Conservation (phyloP, 2,888 invertebrate species). For the Dolomedes plantarius region DNA sequence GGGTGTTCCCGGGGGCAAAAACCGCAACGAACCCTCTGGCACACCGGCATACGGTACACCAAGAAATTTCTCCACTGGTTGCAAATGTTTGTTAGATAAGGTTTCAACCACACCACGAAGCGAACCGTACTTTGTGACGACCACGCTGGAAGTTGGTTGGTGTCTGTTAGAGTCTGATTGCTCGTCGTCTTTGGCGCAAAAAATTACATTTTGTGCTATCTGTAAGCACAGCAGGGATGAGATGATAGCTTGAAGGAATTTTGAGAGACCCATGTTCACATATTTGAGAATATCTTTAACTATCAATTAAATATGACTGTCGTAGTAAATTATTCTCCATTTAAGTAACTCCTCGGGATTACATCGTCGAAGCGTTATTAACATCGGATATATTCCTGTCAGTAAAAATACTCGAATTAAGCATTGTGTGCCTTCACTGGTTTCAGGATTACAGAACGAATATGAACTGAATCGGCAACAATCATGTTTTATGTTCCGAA, state of each 20-base stretch:
- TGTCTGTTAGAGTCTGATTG: constrained; percentile 33
- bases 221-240: background rate
- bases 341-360: too few relatives aligned
- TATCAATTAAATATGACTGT: too few relatives aligned
- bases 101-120: constrained; percentile 75
- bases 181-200: background rate
- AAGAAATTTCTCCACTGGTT: constrained; percentile 90
- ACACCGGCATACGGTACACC: constrained; percentile 96
- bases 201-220: background rate
- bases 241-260: background rate
- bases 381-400: too few relatives aligned
- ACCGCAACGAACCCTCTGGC: constrained; percentile 90
- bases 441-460: too few relatives aligned
- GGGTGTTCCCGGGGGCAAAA: constrained; percentile 94
- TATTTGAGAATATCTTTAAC: background rate
- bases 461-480: too few relatives aligned
- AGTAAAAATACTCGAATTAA: too few relatives aligned
- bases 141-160: constrained; percentile 74
- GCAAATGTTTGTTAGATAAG: constrained; percentile 78
- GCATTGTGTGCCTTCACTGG: too few relatives aligned
- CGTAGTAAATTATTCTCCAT: too few relatives aligned
- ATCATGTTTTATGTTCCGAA: too few relatives aligned
- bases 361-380: too few relatives aligned
- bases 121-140: constrained; percentile 77
- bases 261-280: background rate